Base-by-base conservation (phyloP, 2,113 vertebrate genomes). In the Leptocoma aspasia region DNA sequence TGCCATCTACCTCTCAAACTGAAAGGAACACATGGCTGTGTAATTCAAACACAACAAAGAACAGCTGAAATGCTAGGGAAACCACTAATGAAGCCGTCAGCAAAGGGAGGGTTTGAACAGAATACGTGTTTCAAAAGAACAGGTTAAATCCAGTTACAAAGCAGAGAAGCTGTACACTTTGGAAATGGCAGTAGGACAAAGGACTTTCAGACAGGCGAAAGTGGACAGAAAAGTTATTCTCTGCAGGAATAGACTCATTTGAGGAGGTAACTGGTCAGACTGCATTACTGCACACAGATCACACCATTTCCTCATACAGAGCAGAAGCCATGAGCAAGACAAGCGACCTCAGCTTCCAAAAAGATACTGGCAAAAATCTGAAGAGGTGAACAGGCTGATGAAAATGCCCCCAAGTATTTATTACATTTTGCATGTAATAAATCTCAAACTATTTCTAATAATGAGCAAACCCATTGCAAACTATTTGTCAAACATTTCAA, bases 251-350 rank as follows among this genome's bases (percentile, higher is more conserved):
- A 47, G 49, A 57, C 30, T 64, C 35, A 24, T 82, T 61, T 59
- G 30, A 75, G 47, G 21, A 47, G 26, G 21, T 9, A 71, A 54
- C 14, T 50, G 47, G 35, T 45, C 10, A 30, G 23, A 68, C 2
- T 68, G 42, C 8, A 6, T 5, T 78, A 23, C 15, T 75, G 45
- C 6, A 1, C 50, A 28, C 0, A 0, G 39, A 81, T 54, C 45
- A 42, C 50, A 57, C 12, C 28, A 63, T 3, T 77, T 72, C 42
- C 50, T 73, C 18, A 45, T 24, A 41, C 20, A 69, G 22, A 60
- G 45, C 11, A 86, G 64, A 86, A 86, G 13, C 22, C 23, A 39
- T 0, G 2, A 65, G 20, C 11, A 69, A 63, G 71, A 83, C 15
- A 60, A 60, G 33, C 15, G n/a, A 76, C 11, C 8, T 33, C 23